Evolutionary conservation across 2,113 vertebrate species (phyloP).

Genomic region (Monopterus albus): DNA sequence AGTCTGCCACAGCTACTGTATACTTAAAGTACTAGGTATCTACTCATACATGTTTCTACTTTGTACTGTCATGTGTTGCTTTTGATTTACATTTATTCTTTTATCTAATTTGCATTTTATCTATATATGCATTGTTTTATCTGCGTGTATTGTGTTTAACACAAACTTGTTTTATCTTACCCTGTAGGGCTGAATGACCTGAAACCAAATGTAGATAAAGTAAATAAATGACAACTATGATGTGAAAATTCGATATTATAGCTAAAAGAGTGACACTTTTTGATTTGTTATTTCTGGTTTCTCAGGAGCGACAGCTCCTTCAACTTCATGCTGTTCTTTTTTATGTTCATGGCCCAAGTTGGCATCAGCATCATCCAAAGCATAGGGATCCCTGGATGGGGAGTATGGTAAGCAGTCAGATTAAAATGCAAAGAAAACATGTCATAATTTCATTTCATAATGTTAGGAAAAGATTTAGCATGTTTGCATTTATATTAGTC

Average conservation of each 20-base stretch:
- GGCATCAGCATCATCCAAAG: slow-evolving; percentile 96
- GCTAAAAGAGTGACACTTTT: not conserved
- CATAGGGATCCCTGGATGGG: slow-evolving; percentile 98
- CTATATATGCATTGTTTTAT: too few relatives aligned
- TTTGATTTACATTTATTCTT: too few relatives aligned
- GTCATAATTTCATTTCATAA: not conserved
- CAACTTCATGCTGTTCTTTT: slow-evolving; percentile 99
- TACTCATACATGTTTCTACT: too few relatives aligned
- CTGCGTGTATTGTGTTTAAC: too few relatives aligned
- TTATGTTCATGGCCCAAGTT: slow-evolving; percentile 97
- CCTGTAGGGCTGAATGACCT: too few relatives aligned
- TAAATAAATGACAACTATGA: not conserved
- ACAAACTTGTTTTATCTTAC: too few relatives aligned
- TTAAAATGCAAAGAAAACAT: not conserved
- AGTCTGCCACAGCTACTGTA: too few relatives aligned
- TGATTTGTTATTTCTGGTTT: not conserved
- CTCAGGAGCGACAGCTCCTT: slow-evolving; percentile 96
- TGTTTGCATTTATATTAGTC: too few relatives aligned
- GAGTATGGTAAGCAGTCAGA: slow-evolving; percentile 91
- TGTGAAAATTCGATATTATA: not conserved
- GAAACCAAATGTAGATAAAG: not conserved
- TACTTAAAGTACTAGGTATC: too few relatives aligned
- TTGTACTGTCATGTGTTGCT: too few relatives aligned
- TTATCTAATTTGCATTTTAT: too few relatives aligned
- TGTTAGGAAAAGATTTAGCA: too few relatives aligned